Percentiles rank a stretch among this genome's conserved stretches.
phyloP scores from a whole-genome alignment of 1,140 invertebrate species.

The Drosophila azteca region DNA sequence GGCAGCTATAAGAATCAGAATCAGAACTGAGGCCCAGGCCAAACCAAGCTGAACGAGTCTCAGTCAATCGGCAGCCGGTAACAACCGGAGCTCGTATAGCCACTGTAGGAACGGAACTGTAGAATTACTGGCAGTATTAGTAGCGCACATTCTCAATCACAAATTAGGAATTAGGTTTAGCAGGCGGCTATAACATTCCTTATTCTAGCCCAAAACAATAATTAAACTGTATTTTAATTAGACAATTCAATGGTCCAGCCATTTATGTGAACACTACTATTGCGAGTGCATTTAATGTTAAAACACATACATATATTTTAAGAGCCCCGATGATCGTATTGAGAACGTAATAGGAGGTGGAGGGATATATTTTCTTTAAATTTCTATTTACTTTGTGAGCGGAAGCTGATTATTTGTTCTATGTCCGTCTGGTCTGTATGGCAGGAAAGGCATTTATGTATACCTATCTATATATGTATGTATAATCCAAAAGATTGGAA shows the following conservation, averaged over 20 bases:
- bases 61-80: not conserved
- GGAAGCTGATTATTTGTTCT: too few species aligned
- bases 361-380: too few species aligned
- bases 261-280: slow-evolving; percentile 11
- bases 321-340: too few species aligned
- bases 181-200: slow-evolving; percentile 15
- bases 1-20: slow-evolving; percentile 76
- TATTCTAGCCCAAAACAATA: slow-evolving; percentile 13
- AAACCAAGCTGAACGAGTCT: slow-evolving; percentile 42
- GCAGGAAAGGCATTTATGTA: too few species aligned
- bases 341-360: too few species aligned
- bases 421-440: too few species aligned
- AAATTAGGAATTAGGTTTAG: slow-evolving; percentile 6
- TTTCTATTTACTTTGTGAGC: too few species aligned
- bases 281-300: slow-evolving; percentile 16
- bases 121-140: slow-evolving; percentile 66
- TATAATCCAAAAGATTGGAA: too few species aligned
- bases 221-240: slow-evolving; percentile 44
- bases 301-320: not conserved
- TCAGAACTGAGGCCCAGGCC: slow-evolving; percentile 77
- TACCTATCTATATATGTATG: too few species aligned
- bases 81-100: not conserved
- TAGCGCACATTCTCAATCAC: slow-evolving; percentile 57
- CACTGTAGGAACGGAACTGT: slow-evolving; percentile 2
- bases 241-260: slow-evolving; percentile 38